Evolutionary conservation across 2,113 vertebrate genomes (phyloP).

Genomic region (Hydrolagus affinis): DNA sequence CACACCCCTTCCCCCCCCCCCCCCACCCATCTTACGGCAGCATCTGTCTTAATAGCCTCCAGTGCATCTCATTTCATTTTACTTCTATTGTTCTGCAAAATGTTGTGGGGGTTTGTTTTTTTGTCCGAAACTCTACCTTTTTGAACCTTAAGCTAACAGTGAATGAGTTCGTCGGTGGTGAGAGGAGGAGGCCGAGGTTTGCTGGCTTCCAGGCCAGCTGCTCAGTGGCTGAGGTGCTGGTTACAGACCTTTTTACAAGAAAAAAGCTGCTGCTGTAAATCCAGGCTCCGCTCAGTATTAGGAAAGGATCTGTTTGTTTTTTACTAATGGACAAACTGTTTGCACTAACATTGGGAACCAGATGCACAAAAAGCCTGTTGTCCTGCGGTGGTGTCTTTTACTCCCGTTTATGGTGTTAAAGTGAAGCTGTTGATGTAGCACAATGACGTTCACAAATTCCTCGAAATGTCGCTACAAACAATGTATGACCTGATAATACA

Average conservation of each 20-base stretch:
- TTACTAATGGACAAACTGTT: neutral
- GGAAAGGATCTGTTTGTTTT: neutral
- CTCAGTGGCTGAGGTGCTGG: neutral
- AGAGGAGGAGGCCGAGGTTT: neutral
- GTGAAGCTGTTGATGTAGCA: neutral
- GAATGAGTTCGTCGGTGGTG: too few relatives aligned
- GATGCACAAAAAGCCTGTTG: neutral
- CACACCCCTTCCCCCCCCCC: too few relatives aligned
- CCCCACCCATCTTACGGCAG: too few relatives aligned
- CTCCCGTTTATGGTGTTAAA: conserved; percentile 6
- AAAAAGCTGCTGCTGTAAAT: neutral
- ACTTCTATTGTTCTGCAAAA: too few relatives aligned
- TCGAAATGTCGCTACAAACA: conserved; percentile 1
- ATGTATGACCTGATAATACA: neutral
- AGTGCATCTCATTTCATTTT: too few relatives aligned
- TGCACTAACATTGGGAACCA: conserved; percentile 20
- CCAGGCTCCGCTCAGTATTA: conserved; percentile 9
- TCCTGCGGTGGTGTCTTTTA: conserved; percentile 10
- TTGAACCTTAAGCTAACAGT: too few relatives aligned
- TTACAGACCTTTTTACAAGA: neutral
- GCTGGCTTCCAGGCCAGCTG: neutral
- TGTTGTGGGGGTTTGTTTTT: too few relatives aligned
- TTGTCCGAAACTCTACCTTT: too few relatives aligned
- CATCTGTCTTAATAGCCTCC: too few relatives aligned
- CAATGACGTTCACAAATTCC: neutral